Percentiles rank a stretch among this genome's conserved stretches.
Conservation (phyloP, 2,888 invertebrate genomes). For the Ochropleura plecta region DNA sequence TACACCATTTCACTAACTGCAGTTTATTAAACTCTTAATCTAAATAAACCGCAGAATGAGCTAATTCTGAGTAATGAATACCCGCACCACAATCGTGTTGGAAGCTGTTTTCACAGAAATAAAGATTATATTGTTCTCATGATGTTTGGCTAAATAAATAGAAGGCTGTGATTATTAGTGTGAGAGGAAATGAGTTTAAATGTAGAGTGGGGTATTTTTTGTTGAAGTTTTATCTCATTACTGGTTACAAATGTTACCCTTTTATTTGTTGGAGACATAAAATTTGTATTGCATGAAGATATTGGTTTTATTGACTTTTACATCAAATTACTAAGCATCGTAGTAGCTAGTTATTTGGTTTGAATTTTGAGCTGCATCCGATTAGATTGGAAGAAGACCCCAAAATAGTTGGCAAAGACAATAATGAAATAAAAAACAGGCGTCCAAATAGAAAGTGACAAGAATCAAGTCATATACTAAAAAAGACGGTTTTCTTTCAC, state of each 20-base stretch:
- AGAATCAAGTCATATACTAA: no score
- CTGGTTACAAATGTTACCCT: neutral
- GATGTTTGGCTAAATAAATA: conserved; percentile 27
- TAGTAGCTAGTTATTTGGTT: no score
- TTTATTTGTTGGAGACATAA: no score
- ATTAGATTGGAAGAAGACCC: no score
- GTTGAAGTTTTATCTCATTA: neutral
- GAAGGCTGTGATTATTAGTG: conserved; percentile 5
- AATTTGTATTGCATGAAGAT: no score
- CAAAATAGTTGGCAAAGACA: no score
- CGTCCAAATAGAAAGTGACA: no score
- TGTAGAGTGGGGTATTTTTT: neutral
- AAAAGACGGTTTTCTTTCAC: no score
- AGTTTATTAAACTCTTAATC: conserved; percentile 51
- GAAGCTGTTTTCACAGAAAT: conserved; percentile 37
- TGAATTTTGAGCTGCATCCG: no score
- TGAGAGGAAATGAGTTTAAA: conserved; percentile 26
- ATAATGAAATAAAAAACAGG: no score
- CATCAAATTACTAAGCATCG: no score
- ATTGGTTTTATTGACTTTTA: no score
- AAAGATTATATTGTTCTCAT: conserved; percentile 41
- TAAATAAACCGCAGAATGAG: conserved; percentile 37
- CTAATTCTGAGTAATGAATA: conserved; percentile 21
- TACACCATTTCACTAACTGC: conserved; percentile 40
- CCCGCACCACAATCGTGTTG: conserved; percentile 31